A percentile compares a stretch with the other conserved stretches of the same genome.
Conservation (phyloP, 2,797 vertebrate species). For the Cossypha caffra region DNA sequence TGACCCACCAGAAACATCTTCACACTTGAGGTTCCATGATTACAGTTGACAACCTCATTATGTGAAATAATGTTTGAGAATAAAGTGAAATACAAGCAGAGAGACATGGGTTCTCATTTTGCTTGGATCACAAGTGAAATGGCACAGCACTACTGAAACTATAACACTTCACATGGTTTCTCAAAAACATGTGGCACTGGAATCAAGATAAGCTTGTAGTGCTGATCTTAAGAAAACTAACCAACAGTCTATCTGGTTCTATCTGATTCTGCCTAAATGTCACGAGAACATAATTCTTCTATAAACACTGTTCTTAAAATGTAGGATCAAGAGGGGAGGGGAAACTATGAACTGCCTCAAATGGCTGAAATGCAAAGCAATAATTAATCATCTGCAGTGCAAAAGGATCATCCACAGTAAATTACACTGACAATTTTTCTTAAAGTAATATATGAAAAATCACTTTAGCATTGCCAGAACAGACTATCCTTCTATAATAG, state of each 20-base stretch:
- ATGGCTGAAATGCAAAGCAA: neutral
- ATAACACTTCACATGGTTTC: neutral
- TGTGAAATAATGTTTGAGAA: neutral
- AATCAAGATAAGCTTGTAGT: neutral
- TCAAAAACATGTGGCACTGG: neutral
- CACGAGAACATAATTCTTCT: neutral
- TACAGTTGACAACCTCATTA: neutral
- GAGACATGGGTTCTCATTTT: constrained; percentile 16
- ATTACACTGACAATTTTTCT: neutral
- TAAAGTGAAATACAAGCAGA: neutral
- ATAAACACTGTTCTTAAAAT: neutral
- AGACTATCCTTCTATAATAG: neutral
- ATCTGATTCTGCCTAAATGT: neutral
- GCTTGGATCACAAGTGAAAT: constrained; percentile 32
- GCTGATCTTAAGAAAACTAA: neutral
- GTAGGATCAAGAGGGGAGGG: neutral
- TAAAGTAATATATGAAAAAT: neutral
- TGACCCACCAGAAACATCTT: neutral
- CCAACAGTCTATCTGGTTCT: neutral
- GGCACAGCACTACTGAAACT: neutral
- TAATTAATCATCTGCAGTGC: neutral
- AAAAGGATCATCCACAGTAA: neutral
- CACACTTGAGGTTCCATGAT: neutral
- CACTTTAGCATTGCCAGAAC: neutral
- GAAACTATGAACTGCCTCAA: neutral